Evolutionary conservation across 2,888 invertebrate genomes (phyloP).

Genomic region (Diplazon laetatorius): DNA sequence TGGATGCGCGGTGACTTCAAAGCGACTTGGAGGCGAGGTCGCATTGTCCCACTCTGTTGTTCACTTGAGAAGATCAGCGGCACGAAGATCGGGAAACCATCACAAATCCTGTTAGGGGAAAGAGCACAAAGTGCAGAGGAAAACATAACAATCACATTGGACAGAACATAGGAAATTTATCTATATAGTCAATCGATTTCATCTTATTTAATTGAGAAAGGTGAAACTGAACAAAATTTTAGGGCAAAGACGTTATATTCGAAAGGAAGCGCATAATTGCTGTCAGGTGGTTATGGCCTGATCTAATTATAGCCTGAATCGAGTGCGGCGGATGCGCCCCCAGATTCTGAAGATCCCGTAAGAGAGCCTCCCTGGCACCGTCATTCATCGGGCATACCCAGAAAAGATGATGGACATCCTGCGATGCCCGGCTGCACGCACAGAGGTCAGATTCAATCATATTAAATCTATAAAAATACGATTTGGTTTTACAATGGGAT

Average conservation of each 20-base stretch:
- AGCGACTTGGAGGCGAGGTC: too few relatives aligned
- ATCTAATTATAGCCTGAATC: neutral
- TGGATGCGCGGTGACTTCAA: too few relatives aligned
- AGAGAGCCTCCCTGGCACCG: neutral
- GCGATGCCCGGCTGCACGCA: neutral
- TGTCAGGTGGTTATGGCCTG: neutral
- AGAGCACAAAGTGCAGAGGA: too few relatives aligned
- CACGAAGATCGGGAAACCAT: too few relatives aligned
- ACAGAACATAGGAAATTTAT: too few relatives aligned
- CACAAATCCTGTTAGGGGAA: too few relatives aligned
- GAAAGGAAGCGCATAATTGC: neutral
- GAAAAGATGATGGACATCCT: neutral
- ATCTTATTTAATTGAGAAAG: too few relatives aligned
- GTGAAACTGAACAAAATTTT: too few relatives aligned
- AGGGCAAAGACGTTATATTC: neutral
- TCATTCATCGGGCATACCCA: neutral
- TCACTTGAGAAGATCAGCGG: too few relatives aligned
- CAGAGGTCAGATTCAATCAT: neutral
- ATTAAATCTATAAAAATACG: neutral
- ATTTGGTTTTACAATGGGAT: neutral
- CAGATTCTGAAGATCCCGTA: neutral
- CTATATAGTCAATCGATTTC: too few relatives aligned
- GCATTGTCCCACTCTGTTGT: too few relatives aligned
- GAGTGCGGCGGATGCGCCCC: neutral
- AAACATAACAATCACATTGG: too few relatives aligned